Evolutionary conservation across 2,113 vertebrate genomes (phyloP), one percentile per base, ranked within the genome.

Genomic region (Phylloscopus trochiloides): DNA sequence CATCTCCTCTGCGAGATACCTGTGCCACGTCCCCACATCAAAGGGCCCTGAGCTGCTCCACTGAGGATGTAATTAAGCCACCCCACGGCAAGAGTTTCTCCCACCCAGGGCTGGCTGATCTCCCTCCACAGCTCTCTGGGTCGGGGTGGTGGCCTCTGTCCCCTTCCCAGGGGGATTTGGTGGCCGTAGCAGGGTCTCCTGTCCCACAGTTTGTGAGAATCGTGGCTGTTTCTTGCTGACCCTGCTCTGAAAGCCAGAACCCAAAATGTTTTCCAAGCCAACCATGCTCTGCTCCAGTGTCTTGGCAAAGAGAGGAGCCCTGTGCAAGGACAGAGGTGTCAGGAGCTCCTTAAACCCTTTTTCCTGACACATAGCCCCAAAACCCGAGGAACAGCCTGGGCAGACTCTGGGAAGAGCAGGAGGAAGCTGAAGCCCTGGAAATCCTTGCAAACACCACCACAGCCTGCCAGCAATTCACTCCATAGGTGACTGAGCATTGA

Each of bases 401-500:
- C 8, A 82, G 22, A 43, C 21, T 50, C 36, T 1, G 1, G 58
- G 71, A 77, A 84, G n/a, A 36, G 26, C 32, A 75, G 55, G n/a
- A 76, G 34, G 61, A 72, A 71, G 57, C 28, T 26, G 47, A 66
- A 61, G 28, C 5, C 25, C n/a, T 54, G 50, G 50, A 45, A 86
- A 58, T 32, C 52, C 24, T 61, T 63, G 68, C 38, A 34, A 32
- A n/a, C 21, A 20, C 48, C 48, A 51, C 21, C 12, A 3, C 57
- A 43, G 34, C 57, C 43, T 2, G 3, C 20, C 59, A 54, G 52
- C 0, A 0, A 21, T 26, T 82, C 0, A 0, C 43, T 24, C 52
- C 1, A 0, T 6, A 6, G 42, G n/a, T 71, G 55, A 55, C 5
- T 0, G 0, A 58, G 47, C 15, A 2, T 1, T 29, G 28, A 57